Base-by-base conservation (phyloP, 2,113 vertebrate genomes). In the Petrocephalus zakoni region DNA sequence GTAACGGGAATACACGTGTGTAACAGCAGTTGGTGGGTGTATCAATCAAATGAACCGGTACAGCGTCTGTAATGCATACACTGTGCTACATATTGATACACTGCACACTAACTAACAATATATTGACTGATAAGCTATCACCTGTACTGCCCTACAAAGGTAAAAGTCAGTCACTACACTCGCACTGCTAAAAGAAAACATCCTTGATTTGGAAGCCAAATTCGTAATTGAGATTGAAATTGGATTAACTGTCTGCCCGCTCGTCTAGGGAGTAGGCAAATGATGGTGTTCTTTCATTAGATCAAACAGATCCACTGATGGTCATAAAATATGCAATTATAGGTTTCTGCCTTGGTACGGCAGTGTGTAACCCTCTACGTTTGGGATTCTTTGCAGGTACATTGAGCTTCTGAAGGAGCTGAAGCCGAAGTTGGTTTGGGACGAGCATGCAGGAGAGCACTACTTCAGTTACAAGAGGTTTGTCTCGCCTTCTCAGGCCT, bases 401-500 rank as follows among this genome's bases (percentile, higher is more conserved):
- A 94, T 99, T 49, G 97, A 99, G 91, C 94, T 96, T 72, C 94
- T 99, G 92, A 97, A 97, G 92, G 97, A 99, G 72, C 92, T 97
- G 91, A 96, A 96, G 88, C 97, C 98, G 5, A 97, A 97, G 88
- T 89, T 99, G 17, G 15, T 95, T 55, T 99, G 98, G 98, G 97
- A 98, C 90, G 96, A 96, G 89, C 94, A 97, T 88, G 94, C 96
- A 2, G 96, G 94, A 0, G 98, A 99, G 90, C 98, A 99, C 93
- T 96, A 97, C 91, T 97, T 99, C 89, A 96, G 92, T 90, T 99
- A 97, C 91, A 99, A 97, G 93, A 98, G 95, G 98, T 99, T 49
- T 9, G 15, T 19, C 37, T 46, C 22, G 1, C 19, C 58, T 25
- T 37, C 29, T 37, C 25, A 13, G 22, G 21, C 51, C 37, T 87